phyloP scores from a whole-genome alignment of 1,140 invertebrate genomes.

The Diabrotica undecimpunctata region DNA sequence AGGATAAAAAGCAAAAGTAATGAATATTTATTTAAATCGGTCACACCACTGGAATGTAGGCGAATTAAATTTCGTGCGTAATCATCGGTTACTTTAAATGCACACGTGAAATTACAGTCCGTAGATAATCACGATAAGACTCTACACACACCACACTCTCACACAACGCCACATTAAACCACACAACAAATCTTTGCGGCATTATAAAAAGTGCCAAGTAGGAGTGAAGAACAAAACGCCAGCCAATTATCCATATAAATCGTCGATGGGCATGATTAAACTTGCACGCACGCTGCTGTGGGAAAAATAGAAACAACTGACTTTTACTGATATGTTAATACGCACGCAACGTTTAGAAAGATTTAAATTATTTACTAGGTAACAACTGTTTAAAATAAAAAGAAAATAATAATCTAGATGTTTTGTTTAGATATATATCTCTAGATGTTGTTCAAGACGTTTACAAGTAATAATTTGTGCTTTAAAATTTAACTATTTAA shows the following conservation, averaged over 20 bases:
- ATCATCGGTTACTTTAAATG: neutral
- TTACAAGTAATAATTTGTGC: too few relatives aligned
- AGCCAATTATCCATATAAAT: neutral
- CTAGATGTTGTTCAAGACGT: too few relatives aligned
- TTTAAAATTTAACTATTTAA: too few relatives aligned
- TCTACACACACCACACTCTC: neutral
- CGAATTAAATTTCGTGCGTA: neutral
- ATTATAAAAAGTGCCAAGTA: constrained; percentile 2
- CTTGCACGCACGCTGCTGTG: neutral
- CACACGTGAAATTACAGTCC: neutral
- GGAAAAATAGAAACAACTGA: neutral
- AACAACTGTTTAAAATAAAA: too few relatives aligned
- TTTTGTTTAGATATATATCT: too few relatives aligned
- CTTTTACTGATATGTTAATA: neutral
- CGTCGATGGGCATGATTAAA: neutral
- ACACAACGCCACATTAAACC: neutral
- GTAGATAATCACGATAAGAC: neutral
- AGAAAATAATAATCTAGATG: too few relatives aligned
- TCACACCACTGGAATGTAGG: too few relatives aligned
- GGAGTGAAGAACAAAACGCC: neutral
- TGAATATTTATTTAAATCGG: too few relatives aligned
- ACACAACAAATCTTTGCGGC: neutral
- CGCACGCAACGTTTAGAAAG: neutral
- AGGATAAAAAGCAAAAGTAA: too few relatives aligned
- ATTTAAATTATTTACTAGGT: too few relatives aligned